These are phyloP conservation scores for Dendrocincla tyrannina DNA, from an alignment of 2,797 vertebrate species.

Conservation along the genomic window DNA sequence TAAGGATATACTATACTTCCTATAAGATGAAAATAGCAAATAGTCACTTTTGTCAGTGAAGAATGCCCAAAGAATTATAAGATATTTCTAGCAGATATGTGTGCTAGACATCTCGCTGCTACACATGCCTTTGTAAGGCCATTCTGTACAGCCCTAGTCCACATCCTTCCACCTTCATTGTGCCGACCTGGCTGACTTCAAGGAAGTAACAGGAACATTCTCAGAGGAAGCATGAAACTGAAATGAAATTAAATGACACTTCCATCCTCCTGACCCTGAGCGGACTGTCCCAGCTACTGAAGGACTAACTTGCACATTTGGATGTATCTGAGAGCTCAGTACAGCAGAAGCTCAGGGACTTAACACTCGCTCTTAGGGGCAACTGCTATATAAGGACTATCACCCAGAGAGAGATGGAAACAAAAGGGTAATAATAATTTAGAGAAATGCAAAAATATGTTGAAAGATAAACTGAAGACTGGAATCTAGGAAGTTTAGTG, in stretches of 20 bases:
- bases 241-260: neutral
- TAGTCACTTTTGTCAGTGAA: neutral
- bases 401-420: neutral
- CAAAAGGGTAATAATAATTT: neutral
- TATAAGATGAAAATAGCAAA: neutral
- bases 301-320: neutral
- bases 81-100: neutral
- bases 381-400: neutral
- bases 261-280: neutral
- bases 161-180: neutral
- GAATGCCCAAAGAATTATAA: neutral
- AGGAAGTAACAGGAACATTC: neutral
- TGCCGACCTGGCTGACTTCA: neutral
- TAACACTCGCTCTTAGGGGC: rapidly evolving
- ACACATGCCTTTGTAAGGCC: neutral
- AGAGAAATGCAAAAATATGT: neutral
- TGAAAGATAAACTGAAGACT: neutral
- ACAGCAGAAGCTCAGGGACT: neutral
- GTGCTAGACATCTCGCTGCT: neutral
- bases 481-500: neutral
- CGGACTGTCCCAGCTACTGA: neutral
- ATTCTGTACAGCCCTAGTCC: neutral
- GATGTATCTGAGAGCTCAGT: neutral
- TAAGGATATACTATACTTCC: neutral
- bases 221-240: neutral